Evolutionary conservation across 2,888 invertebrate genomes (phyloP).

Genomic region (Nephrotoma appendiculata): DNA sequence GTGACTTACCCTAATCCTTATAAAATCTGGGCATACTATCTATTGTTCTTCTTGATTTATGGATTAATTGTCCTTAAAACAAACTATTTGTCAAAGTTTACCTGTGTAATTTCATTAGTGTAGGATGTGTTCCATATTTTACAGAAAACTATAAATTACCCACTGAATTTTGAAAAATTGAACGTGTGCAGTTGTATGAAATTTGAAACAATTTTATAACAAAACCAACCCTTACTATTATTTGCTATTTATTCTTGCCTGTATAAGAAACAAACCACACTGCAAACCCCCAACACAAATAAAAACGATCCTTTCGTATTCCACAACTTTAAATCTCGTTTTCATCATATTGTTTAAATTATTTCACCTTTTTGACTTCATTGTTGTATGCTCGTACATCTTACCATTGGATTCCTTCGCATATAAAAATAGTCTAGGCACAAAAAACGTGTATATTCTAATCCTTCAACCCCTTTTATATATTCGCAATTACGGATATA

Average conservation of each 20-base stretch:
- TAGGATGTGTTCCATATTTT: too few species aligned
- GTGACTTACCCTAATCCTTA: too few species aligned
- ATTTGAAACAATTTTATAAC: too few species aligned
- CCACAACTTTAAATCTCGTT: background rate
- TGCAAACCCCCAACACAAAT: background rate
- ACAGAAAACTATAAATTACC: too few species aligned
- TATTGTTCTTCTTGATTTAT: too few species aligned
- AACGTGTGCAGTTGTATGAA: too few species aligned
- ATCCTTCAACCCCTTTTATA: background rate
- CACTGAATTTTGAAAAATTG: too few species aligned
- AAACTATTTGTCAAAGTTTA: too few species aligned
- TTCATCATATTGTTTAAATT: background rate
- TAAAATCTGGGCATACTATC: too few species aligned
- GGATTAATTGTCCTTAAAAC: too few species aligned
- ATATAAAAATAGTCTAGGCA: background rate
- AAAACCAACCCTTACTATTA: too few species aligned
- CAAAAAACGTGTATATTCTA: background rate
- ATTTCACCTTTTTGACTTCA: background rate
- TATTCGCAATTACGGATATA: background rate
- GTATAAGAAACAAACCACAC: background rate
- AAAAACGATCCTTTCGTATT: background rate
- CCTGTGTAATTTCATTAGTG: accelerated
- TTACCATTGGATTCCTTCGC: background rate
- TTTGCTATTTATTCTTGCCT: background rate
- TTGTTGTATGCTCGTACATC: background rate